phyloP scores from a whole-genome alignment of 2,888 invertebrate genomes.

The Reticulitermes lucifugus region DNA sequence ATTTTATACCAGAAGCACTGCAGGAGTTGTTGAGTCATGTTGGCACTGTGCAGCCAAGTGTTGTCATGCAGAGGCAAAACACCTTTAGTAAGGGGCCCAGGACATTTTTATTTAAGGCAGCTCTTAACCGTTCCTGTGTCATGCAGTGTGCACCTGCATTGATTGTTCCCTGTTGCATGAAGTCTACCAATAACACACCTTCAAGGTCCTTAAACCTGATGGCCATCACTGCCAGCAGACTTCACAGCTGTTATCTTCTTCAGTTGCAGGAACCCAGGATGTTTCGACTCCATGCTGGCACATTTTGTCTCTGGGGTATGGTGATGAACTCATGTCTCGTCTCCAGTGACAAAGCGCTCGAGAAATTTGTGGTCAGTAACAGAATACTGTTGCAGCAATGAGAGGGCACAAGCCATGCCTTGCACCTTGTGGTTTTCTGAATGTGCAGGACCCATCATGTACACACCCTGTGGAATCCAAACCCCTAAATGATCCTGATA shows the following conservation, averaged over 20 bases:
- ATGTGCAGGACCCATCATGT: not conserved
- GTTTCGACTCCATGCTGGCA: not conserved
- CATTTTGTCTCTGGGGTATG: not conserved
- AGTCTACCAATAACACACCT: too few relatives aligned
- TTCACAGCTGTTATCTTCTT: not conserved
- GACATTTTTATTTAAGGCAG: too few relatives aligned
- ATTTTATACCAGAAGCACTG: too few relatives aligned
- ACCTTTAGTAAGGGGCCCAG: too few relatives aligned
- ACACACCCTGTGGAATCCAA: not conserved
- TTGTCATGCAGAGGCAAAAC: too few relatives aligned
- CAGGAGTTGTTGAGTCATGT: too few relatives aligned
- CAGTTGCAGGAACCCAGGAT: not conserved
- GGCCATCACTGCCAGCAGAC: not conserved
- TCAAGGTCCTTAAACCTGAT: too few relatives aligned
- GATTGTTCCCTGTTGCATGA: too few relatives aligned
- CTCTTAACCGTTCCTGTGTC: too few relatives aligned
- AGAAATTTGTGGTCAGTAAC: not conserved
- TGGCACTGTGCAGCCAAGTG: too few relatives aligned
- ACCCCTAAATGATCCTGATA: too few relatives aligned
- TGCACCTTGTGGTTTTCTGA: not conserved
- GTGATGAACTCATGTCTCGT: not conserved
- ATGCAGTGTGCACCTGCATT: too few relatives aligned
- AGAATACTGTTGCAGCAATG: not conserved
- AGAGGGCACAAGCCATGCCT: not conserved
- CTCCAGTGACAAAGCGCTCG: not conserved